A percentile compares a stretch with the other conserved stretches of the same genome.
Conservation (phyloP, 2,888 invertebrate species). For the Microplitis manilae region DNA sequence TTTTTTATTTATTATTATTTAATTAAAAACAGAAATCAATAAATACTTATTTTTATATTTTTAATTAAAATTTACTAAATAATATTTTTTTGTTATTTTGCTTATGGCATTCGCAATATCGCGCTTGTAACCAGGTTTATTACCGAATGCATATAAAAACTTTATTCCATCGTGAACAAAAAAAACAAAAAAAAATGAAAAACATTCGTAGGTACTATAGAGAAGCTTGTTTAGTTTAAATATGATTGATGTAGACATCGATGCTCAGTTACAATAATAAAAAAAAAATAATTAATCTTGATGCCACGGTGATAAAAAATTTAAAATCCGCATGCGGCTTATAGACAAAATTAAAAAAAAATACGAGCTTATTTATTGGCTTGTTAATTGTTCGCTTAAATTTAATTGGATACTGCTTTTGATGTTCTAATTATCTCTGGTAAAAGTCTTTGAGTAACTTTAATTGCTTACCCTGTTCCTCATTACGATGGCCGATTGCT, state of each 20-base stretch:
- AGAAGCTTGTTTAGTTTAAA: neutral
- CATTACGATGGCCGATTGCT: too few relatives aligned
- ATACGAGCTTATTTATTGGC: neutral
- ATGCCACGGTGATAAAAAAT: neutral
- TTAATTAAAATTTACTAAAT: neutral
- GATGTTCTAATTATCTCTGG: neutral
- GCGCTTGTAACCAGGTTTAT: neutral
- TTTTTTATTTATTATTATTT: neutral
- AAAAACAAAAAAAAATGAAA: neutral
- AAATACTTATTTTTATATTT: neutral
- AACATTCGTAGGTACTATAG: neutral
- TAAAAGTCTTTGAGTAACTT: too few relatives aligned
- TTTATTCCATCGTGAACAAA: neutral
- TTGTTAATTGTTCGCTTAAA: neutral
- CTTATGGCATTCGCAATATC: neutral
- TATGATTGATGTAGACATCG: neutral
- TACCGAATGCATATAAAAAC: neutral
- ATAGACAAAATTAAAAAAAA: neutral
- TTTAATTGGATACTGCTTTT: neutral
- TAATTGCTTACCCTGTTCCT: too few relatives aligned
- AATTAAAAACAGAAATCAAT: neutral
- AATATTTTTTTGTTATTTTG: constrained; percentile 7
- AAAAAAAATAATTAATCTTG: neutral
- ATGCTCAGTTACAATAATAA: neutral
- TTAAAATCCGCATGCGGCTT: neutral